These are phyloP conservation scores for Rhabdophis nuchalis DNA, from an alignment of 2,797 vertebrate species.

Conservation along the genomic window DNA sequence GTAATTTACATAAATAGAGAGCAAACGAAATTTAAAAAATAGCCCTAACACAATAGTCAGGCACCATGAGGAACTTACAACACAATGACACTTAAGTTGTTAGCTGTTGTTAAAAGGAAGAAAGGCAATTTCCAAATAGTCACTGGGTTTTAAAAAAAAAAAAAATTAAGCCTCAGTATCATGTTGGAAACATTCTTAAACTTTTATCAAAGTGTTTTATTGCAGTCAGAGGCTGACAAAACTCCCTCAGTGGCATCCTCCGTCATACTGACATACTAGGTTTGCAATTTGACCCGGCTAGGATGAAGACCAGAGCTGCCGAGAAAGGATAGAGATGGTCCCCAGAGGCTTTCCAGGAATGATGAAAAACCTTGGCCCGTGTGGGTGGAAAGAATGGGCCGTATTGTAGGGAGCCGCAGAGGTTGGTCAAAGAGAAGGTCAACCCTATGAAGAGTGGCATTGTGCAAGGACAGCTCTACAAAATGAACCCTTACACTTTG, in stretches of 20 bases:
- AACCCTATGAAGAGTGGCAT: not conserved
- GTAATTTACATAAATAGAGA: not conserved
- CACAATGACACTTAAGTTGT: not conserved
- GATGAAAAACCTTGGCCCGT: not conserved
- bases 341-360: not conserved
- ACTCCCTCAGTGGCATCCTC: not conserved
- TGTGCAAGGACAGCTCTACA: conserved; percentile 5
- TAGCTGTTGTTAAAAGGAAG: not conserved
- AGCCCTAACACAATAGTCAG: not conserved
- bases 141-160: no score
- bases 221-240: not conserved
- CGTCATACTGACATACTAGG: conserved; percentile 9
- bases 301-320: not conserved
- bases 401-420: not conserved
- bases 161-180: not conserved
- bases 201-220: not conserved
- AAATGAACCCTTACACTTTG: not conserved
- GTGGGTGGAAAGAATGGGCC: not conserved
- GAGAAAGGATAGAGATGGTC: not conserved
- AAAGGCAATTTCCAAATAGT: not conserved
- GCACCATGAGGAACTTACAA: not conserved
- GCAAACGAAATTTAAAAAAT: not conserved
- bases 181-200: conserved; percentile 10
- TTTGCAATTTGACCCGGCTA: not conserved
- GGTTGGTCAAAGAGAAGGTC: conserved; percentile 28